Evolutionary conservation across 2,113 vertebrate species (phyloP), one percentile per base, ranked within the genome.

Genomic region (Ophthalmolycus amberensis): DNA sequence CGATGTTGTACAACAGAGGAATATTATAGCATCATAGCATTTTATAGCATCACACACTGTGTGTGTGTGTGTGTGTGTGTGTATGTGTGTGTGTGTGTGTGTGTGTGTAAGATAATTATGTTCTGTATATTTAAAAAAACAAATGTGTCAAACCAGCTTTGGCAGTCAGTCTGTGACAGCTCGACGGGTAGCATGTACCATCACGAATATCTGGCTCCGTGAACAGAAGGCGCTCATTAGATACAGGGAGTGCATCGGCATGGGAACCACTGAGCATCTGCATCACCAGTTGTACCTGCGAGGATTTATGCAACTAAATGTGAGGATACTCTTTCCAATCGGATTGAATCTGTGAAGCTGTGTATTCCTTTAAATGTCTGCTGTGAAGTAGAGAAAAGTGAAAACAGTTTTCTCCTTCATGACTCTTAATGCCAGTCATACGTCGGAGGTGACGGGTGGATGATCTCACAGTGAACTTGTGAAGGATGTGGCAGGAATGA

Each of bases 401-500:
- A 44, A 56, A 32, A 25, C 9, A 2, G n/a, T 48, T 64, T 74
- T 75, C n/a, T 71, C 29, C 48, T 20, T 62, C 37, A 52, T 42
- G 20, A n/a, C n/a, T 54, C 32, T 52, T 34, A 11, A 29, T 60
- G 54, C 29, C 38, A 70, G 34, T 58, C 40, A 38, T 59, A 27
- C 50, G 20, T 50, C 44, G n/a, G 38, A 67, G 70, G 25, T 14
- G 59, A 70, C 3, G 38, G 46, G 11, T 74, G 56, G 48, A 81
- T 78, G 86, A 89, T 70, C 71, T 90, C 83, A 85, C 52, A 67
- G 71, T 74, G 77, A 89, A 48, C 71, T 22, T 66, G 65, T 29
- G 46, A 3, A 69, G 71, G 63, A 75, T 62, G 29, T 25, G 44
- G 58, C 64, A 79, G 46, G 83, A 80, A 54, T 89, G 83, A 92